A percentile compares a stretch with the other conserved stretches of the same genome.
phyloP scores from a whole-genome alignment of 37 sponge, comb jelly and placozoan species.

The Aplysina aerophoba region DNA sequence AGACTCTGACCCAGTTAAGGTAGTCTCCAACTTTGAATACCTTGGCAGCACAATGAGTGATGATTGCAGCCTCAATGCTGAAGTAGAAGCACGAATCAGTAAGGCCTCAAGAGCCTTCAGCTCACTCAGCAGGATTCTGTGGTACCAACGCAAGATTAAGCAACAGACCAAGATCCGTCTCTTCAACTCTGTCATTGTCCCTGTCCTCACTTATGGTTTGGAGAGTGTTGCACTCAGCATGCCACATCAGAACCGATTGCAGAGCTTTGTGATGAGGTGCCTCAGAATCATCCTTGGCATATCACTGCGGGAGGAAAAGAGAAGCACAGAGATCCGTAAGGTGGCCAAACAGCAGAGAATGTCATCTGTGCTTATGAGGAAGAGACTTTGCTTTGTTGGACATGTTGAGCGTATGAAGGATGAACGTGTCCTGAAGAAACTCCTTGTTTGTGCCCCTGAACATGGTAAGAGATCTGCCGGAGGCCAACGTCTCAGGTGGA shows the following conservation, averaged over 20 bases:
- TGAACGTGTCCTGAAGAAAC: not conserved
- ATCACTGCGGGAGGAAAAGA: not conserved
- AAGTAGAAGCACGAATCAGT: not conserved
- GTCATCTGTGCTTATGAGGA: not conserved
- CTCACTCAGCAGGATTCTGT: not conserved
- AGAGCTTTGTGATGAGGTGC: not conserved
- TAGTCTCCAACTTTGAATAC: slow-evolving; percentile 11
- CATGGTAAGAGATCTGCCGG: not conserved
- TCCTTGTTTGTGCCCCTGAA: not conserved
- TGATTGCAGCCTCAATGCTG: not conserved
- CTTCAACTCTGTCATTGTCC: slow-evolving; percentile 5
- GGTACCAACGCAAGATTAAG: not conserved
- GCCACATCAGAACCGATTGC: not conserved
- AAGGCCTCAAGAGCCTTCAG: not conserved
- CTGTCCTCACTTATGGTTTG: slow-evolving; percentile 8
- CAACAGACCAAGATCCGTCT: not conserved
- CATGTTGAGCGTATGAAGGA: not conserved
- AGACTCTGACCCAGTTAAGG: not conserved
- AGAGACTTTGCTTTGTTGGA: not conserved
- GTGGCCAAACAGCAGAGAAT: not conserved
- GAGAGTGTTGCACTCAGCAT: not conserved
- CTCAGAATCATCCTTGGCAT: not conserved
- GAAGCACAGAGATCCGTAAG: not conserved
- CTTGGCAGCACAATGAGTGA: not conserved
- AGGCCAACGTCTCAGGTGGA: not conserved